Evolutionary conservation across 2,113 vertebrate genomes (phyloP).

Genomic region (Falcunculus frontatus): DNA sequence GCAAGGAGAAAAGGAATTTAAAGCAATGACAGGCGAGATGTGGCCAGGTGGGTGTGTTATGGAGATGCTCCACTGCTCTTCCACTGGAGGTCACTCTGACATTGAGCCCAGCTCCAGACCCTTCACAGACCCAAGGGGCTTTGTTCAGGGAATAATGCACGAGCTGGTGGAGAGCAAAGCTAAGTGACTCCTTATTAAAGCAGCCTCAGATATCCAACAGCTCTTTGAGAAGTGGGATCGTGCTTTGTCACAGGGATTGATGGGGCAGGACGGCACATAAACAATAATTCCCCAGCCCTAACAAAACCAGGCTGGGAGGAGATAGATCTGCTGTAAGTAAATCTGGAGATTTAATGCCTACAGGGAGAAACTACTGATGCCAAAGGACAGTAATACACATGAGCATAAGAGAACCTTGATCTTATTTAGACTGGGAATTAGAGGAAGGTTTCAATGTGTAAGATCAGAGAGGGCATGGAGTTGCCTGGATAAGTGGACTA

Average conservation of each 20-base stretch:
- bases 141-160: conserved; percentile 17
- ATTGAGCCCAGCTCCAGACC: not conserved
- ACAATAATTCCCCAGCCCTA: not conserved
- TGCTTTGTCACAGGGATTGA: not conserved
- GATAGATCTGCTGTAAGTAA: not conserved
- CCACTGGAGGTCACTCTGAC: conserved; percentile 49
- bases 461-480: not conserved
- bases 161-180: not conserved
- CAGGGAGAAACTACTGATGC: not conserved
- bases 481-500: not conserved
- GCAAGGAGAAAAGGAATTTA: not conserved
- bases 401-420: not conserved
- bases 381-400: not conserved
- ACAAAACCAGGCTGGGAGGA: not conserved
- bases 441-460: not conserved
- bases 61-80: not conserved
- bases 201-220: not conserved
- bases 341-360: not conserved
- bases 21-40: not conserved
- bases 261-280: not conserved
- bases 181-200: not conserved
- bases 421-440: not conserved
- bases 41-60: not conserved
- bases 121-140: not conserved
- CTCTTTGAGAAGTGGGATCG: not conserved